phyloP scores from a whole-genome alignment of 2,113 vertebrate species.

The Oxygymnocypris stewartii region DNA sequence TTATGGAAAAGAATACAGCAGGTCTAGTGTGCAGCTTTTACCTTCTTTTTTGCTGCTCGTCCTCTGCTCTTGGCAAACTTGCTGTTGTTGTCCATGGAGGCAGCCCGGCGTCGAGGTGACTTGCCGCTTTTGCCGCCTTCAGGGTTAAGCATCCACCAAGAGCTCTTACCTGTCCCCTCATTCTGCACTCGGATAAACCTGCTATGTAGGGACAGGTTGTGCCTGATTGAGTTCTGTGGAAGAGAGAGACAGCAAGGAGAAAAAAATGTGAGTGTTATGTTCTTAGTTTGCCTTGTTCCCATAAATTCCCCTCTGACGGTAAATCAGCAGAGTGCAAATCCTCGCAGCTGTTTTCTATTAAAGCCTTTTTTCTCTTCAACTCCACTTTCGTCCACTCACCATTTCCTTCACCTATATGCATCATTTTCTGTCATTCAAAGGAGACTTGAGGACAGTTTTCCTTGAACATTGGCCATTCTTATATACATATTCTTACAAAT shows the following conservation, averaged over 20 bases:
- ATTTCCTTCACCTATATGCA: conserved; percentile 13
- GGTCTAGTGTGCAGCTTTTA: conserved; percentile 42
- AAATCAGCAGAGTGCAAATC: conserved; percentile 69
- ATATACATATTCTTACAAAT: not conserved
- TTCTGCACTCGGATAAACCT: conserved; percentile 97
- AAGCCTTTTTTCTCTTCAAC: conserved; percentile 50
- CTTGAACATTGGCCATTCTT: not conserved
- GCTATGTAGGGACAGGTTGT: conserved; percentile 96
- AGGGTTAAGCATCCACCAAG: conserved; percentile 99
- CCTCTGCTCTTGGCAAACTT: conserved; percentile 96
- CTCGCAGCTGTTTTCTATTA: conserved; percentile 65
- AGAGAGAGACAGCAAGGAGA: conserved; percentile 33
- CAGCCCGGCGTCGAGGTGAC: conserved; percentile 90
- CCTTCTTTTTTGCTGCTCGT: conserved; percentile 97
- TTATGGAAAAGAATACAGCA: not conserved
- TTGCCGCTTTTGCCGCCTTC: conserved; percentile 97
- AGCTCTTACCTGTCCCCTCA: conserved; percentile 97
- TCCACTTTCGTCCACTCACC: conserved; percentile 35
- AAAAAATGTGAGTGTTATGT: conserved; percentile 47
- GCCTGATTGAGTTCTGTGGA: conserved; percentile 93
- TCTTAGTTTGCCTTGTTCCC: conserved; percentile 61
- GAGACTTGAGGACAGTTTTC: not conserved
- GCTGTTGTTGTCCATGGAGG: conserved; percentile 99
- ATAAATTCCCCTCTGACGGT: conserved; percentile 55
- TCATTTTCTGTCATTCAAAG: not conserved